Conservation (phyloP, 2,113 vertebrate genomes). For the Prunella himalayana region DNA sequence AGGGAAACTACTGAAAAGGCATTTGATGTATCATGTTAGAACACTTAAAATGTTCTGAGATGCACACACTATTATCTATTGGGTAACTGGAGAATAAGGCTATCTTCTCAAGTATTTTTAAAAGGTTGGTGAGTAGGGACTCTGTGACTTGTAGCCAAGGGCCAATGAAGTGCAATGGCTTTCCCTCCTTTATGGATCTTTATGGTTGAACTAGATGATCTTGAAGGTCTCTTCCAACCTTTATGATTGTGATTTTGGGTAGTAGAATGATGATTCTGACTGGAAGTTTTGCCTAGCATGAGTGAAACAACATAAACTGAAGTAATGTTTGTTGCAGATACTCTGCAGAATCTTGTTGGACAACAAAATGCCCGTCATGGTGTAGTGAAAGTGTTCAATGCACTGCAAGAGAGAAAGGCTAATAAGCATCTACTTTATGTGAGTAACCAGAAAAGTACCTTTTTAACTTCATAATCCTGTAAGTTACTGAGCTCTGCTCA, state of each 20-base stretch:
- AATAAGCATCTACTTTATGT: conserved; percentile 98
- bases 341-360: conserved; percentile 91
- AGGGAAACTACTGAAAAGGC: background rate
- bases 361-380: conserved; percentile 96
- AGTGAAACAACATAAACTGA: background rate
- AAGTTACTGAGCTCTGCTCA: background rate
- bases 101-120: background rate
- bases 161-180: background rate
- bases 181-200: background rate
- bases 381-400: conserved; percentile 95
- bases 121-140: background rate
- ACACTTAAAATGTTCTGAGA: background rate
- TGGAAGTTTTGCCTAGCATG: background rate
- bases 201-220: background rate
- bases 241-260: background rate
- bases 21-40: background rate
- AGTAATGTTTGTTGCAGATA: conserved; percentile 74
- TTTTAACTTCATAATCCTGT: background rate
- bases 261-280: background rate
- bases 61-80: background rate
- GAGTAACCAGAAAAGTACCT: conserved; percentile 62
- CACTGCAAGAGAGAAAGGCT: conserved; percentile 90
- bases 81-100: background rate
- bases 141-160: background rate
- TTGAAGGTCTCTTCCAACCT: background rate